Conservation (phyloP, 2,888 invertebrate genomes). For the Neocrepidodera transversa region DNA sequence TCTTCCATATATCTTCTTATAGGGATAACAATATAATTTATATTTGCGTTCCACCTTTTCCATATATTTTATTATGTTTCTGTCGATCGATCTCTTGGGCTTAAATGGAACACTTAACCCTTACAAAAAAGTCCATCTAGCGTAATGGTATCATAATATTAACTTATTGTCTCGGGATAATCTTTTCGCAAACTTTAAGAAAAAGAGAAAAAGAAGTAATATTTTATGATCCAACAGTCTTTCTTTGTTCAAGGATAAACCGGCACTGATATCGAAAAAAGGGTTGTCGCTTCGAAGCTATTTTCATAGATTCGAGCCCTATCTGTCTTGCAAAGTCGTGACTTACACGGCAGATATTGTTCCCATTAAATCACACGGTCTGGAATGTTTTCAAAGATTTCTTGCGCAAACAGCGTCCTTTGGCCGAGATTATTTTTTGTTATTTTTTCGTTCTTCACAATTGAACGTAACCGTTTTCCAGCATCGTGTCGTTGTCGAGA, state of each 20-base stretch:
- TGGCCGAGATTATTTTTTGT: constrained; percentile 1
- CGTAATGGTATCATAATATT: too few relatives aligned
- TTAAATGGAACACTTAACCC: too few relatives aligned
- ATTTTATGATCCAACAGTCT: too few relatives aligned
- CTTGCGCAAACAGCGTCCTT: constrained; percentile 9
- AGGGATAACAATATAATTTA: too few relatives aligned
- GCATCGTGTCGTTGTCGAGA: constrained; percentile 2
- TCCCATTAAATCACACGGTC: constrained; percentile 33
- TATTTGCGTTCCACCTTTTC: too few relatives aligned
- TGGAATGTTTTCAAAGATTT: constrained; percentile 29
- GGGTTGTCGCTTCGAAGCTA: not conserved
- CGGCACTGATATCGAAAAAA: not conserved
- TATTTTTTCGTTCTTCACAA: constrained; percentile 15
- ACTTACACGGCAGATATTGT: constrained; percentile 31
- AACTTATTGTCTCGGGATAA: too few relatives aligned
- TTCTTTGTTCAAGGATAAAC: not conserved
- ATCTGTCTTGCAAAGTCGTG: constrained; percentile 22
- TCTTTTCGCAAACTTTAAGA: too few relatives aligned
- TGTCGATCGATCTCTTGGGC: too few relatives aligned
- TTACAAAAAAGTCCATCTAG: too few relatives aligned
- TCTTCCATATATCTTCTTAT: too few relatives aligned
- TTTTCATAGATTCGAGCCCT: constrained; percentile 14
- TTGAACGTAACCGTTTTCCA: not conserved
- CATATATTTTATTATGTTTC: too few relatives aligned
- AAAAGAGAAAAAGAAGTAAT: too few relatives aligned